Conservation (phyloP, 2,113 vertebrate genomes). For the Chaetura pelagica region DNA sequence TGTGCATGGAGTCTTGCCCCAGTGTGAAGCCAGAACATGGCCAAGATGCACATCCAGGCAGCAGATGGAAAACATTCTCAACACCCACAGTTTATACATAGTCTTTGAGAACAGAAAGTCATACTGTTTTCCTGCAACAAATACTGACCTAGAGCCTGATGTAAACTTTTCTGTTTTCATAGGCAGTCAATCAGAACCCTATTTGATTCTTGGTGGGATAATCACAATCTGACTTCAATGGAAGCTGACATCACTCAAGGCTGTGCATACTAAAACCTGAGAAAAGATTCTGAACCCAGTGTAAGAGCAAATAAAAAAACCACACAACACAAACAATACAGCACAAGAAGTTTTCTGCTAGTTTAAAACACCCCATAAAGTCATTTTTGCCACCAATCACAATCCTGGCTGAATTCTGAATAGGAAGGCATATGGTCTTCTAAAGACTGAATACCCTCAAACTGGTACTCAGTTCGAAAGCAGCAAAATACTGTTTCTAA, state of each 20-base stretch:
- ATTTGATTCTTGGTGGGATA: neutral
- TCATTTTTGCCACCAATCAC: neutral
- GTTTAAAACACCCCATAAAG: neutral
- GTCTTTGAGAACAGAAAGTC: neutral
- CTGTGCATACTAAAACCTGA: accelerated
- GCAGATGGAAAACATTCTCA: neutral
- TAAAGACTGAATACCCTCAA: neutral
- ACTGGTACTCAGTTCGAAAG: neutral
- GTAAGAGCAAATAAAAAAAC: neutral
- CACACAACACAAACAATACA: neutral
- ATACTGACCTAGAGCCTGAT: neutral
- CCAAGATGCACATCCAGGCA: neutral
- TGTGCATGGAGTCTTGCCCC: neutral
- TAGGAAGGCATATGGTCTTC: neutral
- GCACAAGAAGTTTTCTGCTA: neutral
- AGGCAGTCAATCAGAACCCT: neutral
- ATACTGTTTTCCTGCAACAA: neutral
- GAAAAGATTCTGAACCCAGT: neutral
- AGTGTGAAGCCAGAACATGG: neutral
- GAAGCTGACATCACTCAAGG: neutral
- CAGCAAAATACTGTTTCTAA: neutral
- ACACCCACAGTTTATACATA: accelerated
- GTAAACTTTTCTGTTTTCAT: neutral
- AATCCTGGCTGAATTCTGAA: neutral
- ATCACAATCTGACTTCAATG: neutral